phyloP scores from a whole-genome alignment of 2,888 invertebrate species.

The Thereva nobilitata region DNA sequence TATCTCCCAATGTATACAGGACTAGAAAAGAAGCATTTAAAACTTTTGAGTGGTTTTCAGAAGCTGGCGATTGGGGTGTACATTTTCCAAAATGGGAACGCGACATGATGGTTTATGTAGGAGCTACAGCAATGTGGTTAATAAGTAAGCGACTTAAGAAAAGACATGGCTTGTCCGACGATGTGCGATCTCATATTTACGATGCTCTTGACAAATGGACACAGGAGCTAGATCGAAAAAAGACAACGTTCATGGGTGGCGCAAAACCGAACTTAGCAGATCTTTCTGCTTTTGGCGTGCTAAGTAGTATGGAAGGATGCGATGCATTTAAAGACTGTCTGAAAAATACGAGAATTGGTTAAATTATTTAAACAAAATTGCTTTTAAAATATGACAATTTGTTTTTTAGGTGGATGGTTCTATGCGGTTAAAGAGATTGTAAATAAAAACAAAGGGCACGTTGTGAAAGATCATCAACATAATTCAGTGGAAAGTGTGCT shows the following conservation, averaged over 20 bases:
- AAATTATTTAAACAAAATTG: slow-evolving; percentile 51
- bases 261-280: slow-evolving; percentile 87
- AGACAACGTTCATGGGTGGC: slow-evolving; percentile 84
- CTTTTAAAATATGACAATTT: neutral
- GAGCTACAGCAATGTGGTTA: slow-evolving; percentile 91
- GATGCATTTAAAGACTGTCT: slow-evolving; percentile 82
- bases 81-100: slow-evolving; percentile 88
- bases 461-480: slow-evolving; percentile 45
- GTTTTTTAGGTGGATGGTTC: slow-evolving; percentile 66
- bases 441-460: slow-evolving; percentile 50
- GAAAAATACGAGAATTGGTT: slow-evolving; percentile 71
- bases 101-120: slow-evolving; percentile 84
- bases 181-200: slow-evolving; percentile 87
- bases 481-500: too few species aligned
- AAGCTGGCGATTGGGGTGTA: slow-evolving; percentile 89
- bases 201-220: slow-evolving; percentile 86
- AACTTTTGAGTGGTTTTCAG: slow-evolving; percentile 93
- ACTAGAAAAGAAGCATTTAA: slow-evolving; percentile 81
- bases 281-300: slow-evolving; percentile 85
- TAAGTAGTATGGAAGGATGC: slow-evolving; percentile 93
- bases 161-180: slow-evolving; percentile 81
- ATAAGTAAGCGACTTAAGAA: slow-evolving; percentile 87
- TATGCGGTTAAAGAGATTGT: slow-evolving; percentile 67
- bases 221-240: slow-evolving; percentile 68
- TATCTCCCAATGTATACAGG: slow-evolving; percentile 97